phyloP scores from a whole-genome alignment of 2,888 invertebrate species.

The Eurois occulta region DNA sequence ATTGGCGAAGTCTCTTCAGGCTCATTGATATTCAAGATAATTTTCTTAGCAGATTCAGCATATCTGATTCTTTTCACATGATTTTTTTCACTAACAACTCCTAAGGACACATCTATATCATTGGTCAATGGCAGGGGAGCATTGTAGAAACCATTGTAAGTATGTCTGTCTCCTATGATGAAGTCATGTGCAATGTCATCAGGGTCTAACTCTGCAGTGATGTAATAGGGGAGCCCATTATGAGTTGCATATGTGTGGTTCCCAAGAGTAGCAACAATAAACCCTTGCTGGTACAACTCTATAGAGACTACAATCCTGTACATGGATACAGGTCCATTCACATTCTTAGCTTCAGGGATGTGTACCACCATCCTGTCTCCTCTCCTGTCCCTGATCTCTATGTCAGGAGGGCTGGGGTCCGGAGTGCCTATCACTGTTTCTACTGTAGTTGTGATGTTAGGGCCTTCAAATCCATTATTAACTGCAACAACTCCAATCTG shows the following conservation, averaged over 20 bases:
- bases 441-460: conserved; percentile 88
- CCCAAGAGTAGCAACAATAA: conserved; percentile 91
- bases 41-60: conserved; percentile 90
- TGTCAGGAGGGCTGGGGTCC: conserved; percentile 93
- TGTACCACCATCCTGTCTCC: conserved; percentile 92
- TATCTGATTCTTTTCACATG: conserved; percentile 92
- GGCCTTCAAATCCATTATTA: conserved; percentile 91
- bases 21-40: conserved; percentile 89
- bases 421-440: conserved; percentile 94
- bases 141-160: conserved; percentile 94
- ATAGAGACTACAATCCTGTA: conserved; percentile 94
- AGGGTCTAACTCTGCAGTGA: conserved; percentile 94
- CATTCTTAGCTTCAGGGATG: conserved; percentile 92
- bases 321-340: conserved; percentile 94
- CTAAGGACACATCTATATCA: conserved; percentile 93
- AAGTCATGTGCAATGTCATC: conserved; percentile 92
- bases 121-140: conserved; percentile 92
- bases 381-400: conserved; percentile 91
- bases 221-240: conserved; percentile 94
- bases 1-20: conserved; percentile 86
- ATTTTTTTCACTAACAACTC: conserved; percentile 93
- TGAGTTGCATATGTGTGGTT: conserved; percentile 92
- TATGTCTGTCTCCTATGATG: conserved; percentile 93
- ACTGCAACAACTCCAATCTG: conserved; percentile 93
- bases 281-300: conserved; percentile 91